A percentile compares a stretch with the other conserved stretches of the same genome.
phyloP scores from a whole-genome alignment of 2,888 invertebrate species.

The Strigamia transsilvanica region DNA sequence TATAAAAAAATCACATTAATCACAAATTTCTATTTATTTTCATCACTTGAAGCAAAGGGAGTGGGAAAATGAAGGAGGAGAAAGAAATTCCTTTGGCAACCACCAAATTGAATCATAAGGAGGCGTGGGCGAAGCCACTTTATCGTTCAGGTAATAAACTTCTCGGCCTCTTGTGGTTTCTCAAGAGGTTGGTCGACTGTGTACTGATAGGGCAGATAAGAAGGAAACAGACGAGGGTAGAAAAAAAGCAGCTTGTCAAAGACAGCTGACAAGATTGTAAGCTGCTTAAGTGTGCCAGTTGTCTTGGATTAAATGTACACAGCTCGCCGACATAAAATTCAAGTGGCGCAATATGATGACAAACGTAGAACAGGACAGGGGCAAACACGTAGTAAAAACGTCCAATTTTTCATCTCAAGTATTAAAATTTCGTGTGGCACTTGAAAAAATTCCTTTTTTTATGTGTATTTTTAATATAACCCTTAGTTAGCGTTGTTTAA shows the following conservation, averaged over 20 bases:
- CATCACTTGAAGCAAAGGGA: not conserved
- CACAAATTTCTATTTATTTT: too few relatives aligned
- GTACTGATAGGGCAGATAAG: slow-evolving; percentile 47
- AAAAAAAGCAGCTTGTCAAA: slow-evolving; percentile 18
- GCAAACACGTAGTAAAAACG: slow-evolving; percentile 3
- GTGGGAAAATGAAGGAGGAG: not conserved
- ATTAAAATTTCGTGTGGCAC: slow-evolving; percentile 4
- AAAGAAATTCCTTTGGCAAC: not conserved
- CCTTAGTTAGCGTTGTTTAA: not conserved
- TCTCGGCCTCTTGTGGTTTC: slow-evolving; percentile 48
- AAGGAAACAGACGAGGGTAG: slow-evolving; percentile 26
- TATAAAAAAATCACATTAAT: not conserved
- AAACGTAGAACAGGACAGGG: slow-evolving; percentile 5
- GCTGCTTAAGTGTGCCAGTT: slow-evolving; percentile 42
- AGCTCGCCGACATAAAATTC: slow-evolving; percentile 14
- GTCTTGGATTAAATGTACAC: slow-evolving; percentile 41
- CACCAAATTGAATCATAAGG: slow-evolving; percentile 40
- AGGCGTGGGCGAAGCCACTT: slow-evolving; percentile 40
- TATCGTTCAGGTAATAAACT: slow-evolving; percentile 43
- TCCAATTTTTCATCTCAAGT: slow-evolving; percentile 14
- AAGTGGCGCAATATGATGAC: slow-evolving; percentile 18
- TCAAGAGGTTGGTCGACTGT: slow-evolving; percentile 45
- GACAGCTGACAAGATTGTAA: slow-evolving; percentile 47
- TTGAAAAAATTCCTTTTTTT: not conserved
- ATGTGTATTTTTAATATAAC: not conserved